phyloP scores from a whole-genome alignment of 1,140 invertebrate genomes.

The Rhopalosiphum padi region DNA sequence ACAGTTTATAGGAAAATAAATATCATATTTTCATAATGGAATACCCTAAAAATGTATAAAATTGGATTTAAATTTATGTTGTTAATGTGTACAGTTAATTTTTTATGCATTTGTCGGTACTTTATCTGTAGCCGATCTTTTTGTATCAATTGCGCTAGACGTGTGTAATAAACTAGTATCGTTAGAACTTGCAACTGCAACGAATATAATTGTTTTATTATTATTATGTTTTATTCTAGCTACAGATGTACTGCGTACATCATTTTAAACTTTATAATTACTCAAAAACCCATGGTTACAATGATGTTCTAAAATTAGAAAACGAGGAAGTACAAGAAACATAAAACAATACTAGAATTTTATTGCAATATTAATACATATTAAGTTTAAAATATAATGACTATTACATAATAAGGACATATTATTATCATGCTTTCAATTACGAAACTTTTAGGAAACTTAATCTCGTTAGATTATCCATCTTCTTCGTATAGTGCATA shows the following conservation, averaged over 20 bases:
- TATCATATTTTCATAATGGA: too few relatives aligned
- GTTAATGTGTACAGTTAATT: neutral
- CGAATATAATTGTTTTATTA: neutral
- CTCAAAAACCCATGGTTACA: neutral
- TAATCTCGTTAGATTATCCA: neutral
- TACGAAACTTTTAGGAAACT: conserved; percentile 10
- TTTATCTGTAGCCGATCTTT: neutral
- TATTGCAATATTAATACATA: neutral
- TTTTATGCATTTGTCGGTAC: neutral
- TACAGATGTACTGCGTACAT: neutral
- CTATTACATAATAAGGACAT: neutral
- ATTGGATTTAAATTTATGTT: neutral
- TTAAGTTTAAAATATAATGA: neutral
- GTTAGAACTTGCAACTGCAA: neutral
- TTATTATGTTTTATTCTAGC: neutral
- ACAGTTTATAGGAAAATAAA: neutral
- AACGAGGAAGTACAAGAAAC: neutral
- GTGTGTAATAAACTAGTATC: neutral
- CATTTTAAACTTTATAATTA: neutral
- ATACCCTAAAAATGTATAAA: neutral
- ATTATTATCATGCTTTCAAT: neutral
- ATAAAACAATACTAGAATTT: neutral
- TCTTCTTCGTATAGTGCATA: neutral
- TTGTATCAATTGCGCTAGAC: neutral
- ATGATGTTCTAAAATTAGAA: neutral